These are phyloP conservation scores for Notarius lentiginosus DNA, from an alignment of 2,113 vertebrate genomes.

Conservation along the genomic window DNA sequence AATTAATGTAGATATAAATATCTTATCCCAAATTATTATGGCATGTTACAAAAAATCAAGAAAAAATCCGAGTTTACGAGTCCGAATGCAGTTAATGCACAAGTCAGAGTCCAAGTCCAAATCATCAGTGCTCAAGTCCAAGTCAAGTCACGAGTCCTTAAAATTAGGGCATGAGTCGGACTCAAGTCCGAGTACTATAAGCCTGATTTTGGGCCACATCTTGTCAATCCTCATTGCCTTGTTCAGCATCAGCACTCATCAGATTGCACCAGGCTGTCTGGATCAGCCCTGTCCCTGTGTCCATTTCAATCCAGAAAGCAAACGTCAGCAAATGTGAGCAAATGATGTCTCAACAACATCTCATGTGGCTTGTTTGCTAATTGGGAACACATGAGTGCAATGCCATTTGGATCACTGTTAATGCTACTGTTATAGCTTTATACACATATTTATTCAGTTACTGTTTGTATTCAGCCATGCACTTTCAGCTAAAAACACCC, in stretches of 20 bases:
- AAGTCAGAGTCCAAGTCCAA: no score
- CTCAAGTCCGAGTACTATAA: no score
- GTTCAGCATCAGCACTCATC: not conserved
- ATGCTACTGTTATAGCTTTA: not conserved
- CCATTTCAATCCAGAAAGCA: not conserved
- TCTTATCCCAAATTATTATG: no score
- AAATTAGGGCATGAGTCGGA: no score
- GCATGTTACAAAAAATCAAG: no score
- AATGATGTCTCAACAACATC: not conserved
- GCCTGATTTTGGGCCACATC: no score
- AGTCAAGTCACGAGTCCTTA: no score
- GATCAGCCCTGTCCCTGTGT: not conserved
- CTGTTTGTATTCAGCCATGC: not conserved
- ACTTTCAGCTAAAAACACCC: not conserved
- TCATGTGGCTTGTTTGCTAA: not conserved
- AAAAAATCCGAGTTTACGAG: no score
- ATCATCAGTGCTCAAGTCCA: no score
- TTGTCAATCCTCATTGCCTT: not conserved
- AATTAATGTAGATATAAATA: no score
- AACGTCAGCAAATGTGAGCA: not conserved
- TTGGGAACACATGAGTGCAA: not conserved
- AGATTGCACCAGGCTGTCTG: not conserved
- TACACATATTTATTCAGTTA: not conserved
- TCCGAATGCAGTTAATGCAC: no score
- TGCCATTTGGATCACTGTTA: not conserved